Conservation (phyloP, 2,888 invertebrate genomes). For the Acrobasis suavella region DNA sequence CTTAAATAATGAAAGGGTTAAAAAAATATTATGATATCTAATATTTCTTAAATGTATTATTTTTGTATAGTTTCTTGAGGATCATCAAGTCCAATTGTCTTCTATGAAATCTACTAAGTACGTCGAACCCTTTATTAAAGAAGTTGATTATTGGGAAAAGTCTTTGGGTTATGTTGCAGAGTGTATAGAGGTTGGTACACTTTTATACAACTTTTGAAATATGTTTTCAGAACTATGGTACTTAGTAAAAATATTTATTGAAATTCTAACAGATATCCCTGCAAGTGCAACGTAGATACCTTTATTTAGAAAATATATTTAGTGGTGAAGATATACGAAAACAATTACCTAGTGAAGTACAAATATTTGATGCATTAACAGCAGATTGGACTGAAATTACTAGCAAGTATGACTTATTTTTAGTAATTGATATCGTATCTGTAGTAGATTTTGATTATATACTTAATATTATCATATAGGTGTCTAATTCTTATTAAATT, state of each 20-base stretch:
- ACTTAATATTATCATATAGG: not conserved
- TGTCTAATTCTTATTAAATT: not conserved
- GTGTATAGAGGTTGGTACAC: constrained; percentile 88
- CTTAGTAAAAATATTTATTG: not conserved
- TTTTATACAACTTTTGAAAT: constrained; percentile 1
- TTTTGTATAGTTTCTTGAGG: constrained; percentile 84
- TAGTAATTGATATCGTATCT: constrained; percentile 1
- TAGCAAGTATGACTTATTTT: constrained; percentile 58
- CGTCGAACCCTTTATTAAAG: constrained; percentile 92
- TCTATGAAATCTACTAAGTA: constrained; percentile 94
- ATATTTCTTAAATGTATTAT: not conserved
- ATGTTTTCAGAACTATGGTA: not conserved
- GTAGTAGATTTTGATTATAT: constrained; percentile 1
- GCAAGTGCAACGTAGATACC: constrained; percentile 92
- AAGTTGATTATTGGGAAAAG: constrained; percentile 94
- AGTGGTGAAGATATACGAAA: constrained; percentile 92
- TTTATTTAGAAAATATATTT: constrained; percentile 95
- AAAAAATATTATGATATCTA: not conserved
- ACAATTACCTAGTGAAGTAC: constrained; percentile 89
- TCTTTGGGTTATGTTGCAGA: constrained; percentile 91
- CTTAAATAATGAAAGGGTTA: not conserved
- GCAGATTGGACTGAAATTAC: constrained; percentile 87
- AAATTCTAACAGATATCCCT: constrained; percentile 77
- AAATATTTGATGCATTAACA: constrained; percentile 88
- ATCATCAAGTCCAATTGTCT: constrained; percentile 91